These are phyloP conservation scores for Hypotaenidia okinawae DNA, from an alignment of 2,797 vertebrate species.

Conservation along the genomic window DNA sequence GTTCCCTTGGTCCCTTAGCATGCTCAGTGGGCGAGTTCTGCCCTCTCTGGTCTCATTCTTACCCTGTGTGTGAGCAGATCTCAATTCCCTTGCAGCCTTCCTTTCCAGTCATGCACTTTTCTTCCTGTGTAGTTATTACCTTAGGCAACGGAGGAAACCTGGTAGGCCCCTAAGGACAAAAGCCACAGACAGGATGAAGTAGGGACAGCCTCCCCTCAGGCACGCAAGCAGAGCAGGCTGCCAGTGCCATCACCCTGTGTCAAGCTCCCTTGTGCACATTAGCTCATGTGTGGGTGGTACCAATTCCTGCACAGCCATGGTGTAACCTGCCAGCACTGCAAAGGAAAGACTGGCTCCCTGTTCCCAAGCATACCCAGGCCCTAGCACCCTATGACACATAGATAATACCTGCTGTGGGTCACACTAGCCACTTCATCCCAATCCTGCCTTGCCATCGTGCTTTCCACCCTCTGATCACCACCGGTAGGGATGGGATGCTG, in stretches of 20 bases:
- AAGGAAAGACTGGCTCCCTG: background rate
- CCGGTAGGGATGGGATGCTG: background rate
- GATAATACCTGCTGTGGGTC: background rate
- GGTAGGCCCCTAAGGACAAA: background rate
- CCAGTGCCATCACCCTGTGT: too few relatives aligned
- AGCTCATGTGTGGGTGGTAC: too few relatives aligned
- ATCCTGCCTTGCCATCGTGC: background rate
- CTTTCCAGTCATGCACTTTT: background rate
- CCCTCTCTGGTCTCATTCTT: background rate
- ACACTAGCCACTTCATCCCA: background rate
- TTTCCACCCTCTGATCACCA: background rate
- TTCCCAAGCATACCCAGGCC: background rate
- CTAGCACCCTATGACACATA: rapidly evolving
- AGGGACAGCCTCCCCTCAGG: background rate
- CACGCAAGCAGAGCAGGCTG: too few relatives aligned
- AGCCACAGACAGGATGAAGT: background rate
- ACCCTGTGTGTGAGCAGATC: background rate
- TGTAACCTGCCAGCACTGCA: background rate
- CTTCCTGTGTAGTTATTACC: background rate
- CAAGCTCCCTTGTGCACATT: background rate
- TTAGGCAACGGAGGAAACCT: background rate
- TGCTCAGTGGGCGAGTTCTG: background rate
- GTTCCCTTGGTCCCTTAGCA: background rate
- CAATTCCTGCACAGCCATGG: background rate
- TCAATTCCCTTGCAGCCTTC: background rate